phyloP scores from a whole-genome alignment of 2,113 vertebrate species.

The Cryptomyrus ogoouensis region DNA sequence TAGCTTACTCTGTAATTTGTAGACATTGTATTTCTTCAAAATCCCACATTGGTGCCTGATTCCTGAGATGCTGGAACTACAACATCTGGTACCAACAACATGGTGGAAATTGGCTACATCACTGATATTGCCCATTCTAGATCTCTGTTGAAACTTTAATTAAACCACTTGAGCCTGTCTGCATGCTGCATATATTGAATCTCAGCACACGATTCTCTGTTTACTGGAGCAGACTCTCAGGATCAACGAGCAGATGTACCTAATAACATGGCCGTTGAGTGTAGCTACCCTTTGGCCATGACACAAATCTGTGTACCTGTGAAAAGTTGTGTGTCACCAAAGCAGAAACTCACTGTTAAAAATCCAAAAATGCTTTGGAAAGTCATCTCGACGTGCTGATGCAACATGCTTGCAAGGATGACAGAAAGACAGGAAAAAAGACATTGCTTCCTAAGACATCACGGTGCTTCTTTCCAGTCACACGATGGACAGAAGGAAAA shows the following conservation, averaged over 20 bases:
- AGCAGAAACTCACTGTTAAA: background rate
- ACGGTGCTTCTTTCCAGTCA: background rate
- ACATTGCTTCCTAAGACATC: background rate
- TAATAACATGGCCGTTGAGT: background rate
- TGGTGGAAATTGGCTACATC: background rate
- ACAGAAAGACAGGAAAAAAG: background rate
- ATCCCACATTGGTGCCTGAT: background rate
- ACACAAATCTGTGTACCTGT: background rate
- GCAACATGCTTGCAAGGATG: constrained; percentile 8
- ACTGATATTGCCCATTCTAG: background rate
- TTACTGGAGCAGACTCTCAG: background rate
- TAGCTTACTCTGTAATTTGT: background rate
- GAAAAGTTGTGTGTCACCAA: background rate
- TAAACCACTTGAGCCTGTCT: background rate
- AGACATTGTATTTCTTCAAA: background rate
- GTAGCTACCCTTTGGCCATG: background rate
- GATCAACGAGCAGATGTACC: background rate
- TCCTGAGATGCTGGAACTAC: background rate
- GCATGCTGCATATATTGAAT: background rate
- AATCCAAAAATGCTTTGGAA: constrained; percentile 7
- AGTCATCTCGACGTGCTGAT: background rate
- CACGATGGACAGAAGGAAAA: background rate
- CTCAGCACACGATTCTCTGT: background rate
- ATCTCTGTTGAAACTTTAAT: background rate
- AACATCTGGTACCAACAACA: background rate